These are phyloP conservation scores for Ispidina lecontei DNA, from an alignment of 2,797 vertebrate species.

Conservation along the genomic window DNA sequence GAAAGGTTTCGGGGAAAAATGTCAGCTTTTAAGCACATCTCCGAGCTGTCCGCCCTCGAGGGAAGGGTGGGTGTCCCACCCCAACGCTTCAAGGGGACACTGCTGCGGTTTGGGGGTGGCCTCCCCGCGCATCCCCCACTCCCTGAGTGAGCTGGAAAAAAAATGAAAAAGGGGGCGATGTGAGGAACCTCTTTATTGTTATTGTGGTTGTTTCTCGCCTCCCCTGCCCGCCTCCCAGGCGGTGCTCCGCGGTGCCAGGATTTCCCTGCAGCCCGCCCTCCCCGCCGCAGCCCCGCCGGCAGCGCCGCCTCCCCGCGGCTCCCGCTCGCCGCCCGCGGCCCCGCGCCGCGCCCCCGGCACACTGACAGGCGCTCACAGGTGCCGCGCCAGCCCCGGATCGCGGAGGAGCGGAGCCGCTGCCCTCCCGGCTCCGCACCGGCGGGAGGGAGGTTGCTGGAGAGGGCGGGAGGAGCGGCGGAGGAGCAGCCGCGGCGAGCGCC, in stretches of 20 bases:
- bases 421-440: not conserved
- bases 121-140: not conserved
- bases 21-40: not conserved
- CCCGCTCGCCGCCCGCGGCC: not conserved
- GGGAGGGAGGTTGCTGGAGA: not conserved
- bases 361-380: slow-evolving; percentile 14
- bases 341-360: not conserved
- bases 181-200: not conserved
- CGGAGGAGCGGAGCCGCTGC: not conserved
- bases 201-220: not conserved
- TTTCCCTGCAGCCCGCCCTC: slow-evolving; percentile 20
- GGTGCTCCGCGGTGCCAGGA: slow-evolving; percentile 19
- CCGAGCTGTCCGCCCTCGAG: not conserved
- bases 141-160: too few species aligned
- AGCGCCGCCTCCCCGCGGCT: not conserved
- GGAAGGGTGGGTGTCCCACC: too few species aligned
- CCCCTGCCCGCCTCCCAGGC: not conserved
- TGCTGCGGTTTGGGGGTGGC: too few species aligned
- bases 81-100: not conserved
- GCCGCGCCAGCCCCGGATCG: not conserved
- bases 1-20: not conserved
- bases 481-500: not conserved
- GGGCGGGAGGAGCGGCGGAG: not conserved
- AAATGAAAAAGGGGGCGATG: rapidly evolving
- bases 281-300: not conserved